Evolutionary conservation across 2,888 invertebrate genomes (phyloP).

Genomic region (Pterostichus niger): DNA sequence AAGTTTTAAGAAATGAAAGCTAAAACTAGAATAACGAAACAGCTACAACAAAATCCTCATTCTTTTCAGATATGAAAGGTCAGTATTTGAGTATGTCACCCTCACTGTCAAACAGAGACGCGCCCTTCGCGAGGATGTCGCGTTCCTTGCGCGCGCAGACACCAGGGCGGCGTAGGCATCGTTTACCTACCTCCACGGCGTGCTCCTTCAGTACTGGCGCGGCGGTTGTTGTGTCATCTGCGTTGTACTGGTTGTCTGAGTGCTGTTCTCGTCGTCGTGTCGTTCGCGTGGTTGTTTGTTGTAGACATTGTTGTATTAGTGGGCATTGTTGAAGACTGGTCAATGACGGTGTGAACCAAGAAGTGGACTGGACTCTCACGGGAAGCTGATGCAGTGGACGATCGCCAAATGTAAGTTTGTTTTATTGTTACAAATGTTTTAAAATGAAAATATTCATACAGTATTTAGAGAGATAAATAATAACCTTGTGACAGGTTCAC

Average conservation of each 20-base stretch:
- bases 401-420: not conserved
- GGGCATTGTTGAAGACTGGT: not conserved
- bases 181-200: not conserved
- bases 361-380: not conserved
- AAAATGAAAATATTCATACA: no score
- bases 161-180: constrained; percentile 36
- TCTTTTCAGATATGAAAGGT: no score
- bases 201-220: constrained; percentile 14
- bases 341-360: not conserved
- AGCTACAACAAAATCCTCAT: no score
- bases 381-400: not conserved
- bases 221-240: not conserved
- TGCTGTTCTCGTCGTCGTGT: not conserved
- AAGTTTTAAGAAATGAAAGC: no score
- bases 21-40: no score
- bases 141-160: constrained; percentile 20
- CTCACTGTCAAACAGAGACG: not conserved
- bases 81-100: not conserved
- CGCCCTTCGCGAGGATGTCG: not conserved
- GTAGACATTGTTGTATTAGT: constrained; percentile 14
- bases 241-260: not conserved
- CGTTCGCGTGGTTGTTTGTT: constrained; percentile 5
- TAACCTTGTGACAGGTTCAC: no score
- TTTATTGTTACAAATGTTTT: no score
- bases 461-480: no score